A percentile compares a stretch with the other conserved stretches of the same genome.
Evolutionary conservation across 2,888 invertebrate species (phyloP).

Genomic region (Strigamia maritima): DNA sequence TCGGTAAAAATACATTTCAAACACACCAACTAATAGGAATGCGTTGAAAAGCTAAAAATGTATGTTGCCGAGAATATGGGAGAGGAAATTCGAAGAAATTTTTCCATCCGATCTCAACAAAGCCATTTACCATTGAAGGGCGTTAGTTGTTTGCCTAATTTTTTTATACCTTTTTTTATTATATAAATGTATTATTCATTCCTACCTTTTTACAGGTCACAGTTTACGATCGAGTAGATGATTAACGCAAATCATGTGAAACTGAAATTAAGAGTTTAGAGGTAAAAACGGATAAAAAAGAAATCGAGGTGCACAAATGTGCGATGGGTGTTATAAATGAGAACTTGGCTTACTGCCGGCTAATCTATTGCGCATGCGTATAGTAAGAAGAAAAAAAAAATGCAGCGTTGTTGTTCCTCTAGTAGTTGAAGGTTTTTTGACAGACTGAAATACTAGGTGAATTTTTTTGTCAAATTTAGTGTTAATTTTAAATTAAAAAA

Average conservation of each 20-base stretch:
- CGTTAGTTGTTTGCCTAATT: not conserved
- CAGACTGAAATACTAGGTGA: no score
- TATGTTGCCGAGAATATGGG: not conserved
- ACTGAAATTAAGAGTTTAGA: conserved; percentile 16
- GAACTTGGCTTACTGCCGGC: conserved; percentile 2
- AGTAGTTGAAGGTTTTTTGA: no score
- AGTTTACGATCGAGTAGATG: not conserved
- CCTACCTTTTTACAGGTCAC: not conserved
- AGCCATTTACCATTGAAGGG: conserved; percentile 7
- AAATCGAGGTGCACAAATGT: conserved; percentile 1
- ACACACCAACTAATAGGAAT: not conserved
- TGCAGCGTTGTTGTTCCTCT: no score
- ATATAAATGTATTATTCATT: not conserved
- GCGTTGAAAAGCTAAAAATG: not conserved
- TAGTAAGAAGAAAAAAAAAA: no score
- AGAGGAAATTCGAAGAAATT: conserved; percentile 1
- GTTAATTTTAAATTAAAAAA: no score
- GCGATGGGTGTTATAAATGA: conserved; percentile 7
- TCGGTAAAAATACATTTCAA: not conserved
- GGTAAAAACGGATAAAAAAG: not conserved
- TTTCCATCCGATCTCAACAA: conserved; percentile 16
- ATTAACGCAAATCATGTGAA: not conserved
- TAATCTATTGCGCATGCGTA: not conserved
- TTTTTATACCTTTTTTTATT: not conserved
- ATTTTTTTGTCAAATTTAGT: no score